These are phyloP conservation scores for Scotopteryx bipunctaria DNA, from an alignment of 2,888 invertebrate species.

Conservation along the genomic window DNA sequence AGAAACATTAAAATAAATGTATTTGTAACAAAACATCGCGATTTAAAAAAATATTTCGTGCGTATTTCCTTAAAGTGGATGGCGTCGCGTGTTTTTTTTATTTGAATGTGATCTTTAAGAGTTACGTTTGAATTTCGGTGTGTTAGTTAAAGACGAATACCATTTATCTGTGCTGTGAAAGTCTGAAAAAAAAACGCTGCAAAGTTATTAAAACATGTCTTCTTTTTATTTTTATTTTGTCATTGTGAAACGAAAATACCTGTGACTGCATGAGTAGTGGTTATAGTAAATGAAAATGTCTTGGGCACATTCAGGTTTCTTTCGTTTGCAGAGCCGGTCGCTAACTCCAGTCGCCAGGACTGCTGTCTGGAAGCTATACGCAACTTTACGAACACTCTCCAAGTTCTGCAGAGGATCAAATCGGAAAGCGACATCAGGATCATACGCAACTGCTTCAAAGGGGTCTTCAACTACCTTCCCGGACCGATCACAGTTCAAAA, in stretches of 20 bases:
- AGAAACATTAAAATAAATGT: too few relatives aligned
- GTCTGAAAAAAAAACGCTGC: too few relatives aligned
- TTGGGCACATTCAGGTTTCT: slow-evolving; percentile 79
- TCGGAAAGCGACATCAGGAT: slow-evolving; percentile 54
- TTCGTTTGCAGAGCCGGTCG: slow-evolving; percentile 61
- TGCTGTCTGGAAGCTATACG: slow-evolving; percentile 48
- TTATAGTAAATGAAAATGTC: slow-evolving; percentile 49
- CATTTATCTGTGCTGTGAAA: too few relatives aligned
- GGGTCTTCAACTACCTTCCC: slow-evolving; percentile 63
- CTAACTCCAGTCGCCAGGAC: slow-evolving; percentile 24
- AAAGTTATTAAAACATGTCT: too few relatives aligned
- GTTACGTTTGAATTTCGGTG: too few relatives aligned
- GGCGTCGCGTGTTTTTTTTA: too few relatives aligned
- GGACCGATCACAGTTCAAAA: slow-evolving; percentile 87
- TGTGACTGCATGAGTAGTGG: slow-evolving; percentile 38
- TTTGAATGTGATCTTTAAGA: too few relatives aligned
- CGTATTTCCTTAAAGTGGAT: too few relatives aligned
- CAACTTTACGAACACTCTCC: slow-evolving; percentile 57
- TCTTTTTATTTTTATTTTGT: not conserved
- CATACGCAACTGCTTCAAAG: slow-evolving; percentile 23
- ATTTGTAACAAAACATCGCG: too few relatives aligned
- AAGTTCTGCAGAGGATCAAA: slow-evolving; percentile 53
- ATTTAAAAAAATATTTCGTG: too few relatives aligned
- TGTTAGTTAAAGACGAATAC: too few relatives aligned
- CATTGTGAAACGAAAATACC: not conserved